Conservation (phyloP, 1,140 invertebrate species). For the Drosophila simulans region DNA sequence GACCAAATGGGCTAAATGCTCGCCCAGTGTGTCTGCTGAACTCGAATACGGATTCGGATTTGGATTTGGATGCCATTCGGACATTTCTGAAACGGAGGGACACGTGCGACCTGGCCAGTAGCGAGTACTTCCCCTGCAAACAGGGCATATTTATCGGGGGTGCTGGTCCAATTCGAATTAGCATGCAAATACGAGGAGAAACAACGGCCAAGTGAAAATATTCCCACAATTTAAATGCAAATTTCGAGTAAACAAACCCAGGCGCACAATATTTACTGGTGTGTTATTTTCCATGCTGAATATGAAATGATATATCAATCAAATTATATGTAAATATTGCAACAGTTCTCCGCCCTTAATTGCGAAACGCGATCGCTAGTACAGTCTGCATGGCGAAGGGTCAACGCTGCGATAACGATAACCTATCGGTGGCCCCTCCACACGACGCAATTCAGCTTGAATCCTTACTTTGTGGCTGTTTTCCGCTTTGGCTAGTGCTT, state of each 20-base stretch:
- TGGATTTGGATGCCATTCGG: conserved; percentile 6
- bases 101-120: conserved; percentile 9
- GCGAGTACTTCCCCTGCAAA: conserved; percentile 21
- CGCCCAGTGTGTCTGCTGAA: conserved; percentile 2
- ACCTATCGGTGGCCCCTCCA: not conserved
- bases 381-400: conserved; percentile 20
- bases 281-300: conserved; percentile 39
- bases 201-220: conserved; percentile 35
- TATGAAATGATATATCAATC: conserved; percentile 49
- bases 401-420: conserved; percentile 16
- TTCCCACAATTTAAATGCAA: conserved; percentile 73
- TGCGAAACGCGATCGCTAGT: conserved; percentile 3
- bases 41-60: not conserved
- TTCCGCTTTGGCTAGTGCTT: conserved; percentile 12
- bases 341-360: conserved; percentile 1
- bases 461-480: conserved; percentile 19
- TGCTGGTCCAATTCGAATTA: conserved; percentile 43
- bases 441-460: not conserved
- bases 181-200: conserved; percentile 36
- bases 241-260: conserved; percentile 56
- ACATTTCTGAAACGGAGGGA: conserved; percentile 1
- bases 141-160: conserved; percentile 2
- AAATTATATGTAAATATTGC: conserved; percentile 46
- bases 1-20: not conserved
- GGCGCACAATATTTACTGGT: conserved; percentile 43